Evolutionary conservation across 2,113 vertebrate genomes (phyloP), one percentile per base, ranked within the genome.

Genomic region (Cepphus grylle): DNA sequence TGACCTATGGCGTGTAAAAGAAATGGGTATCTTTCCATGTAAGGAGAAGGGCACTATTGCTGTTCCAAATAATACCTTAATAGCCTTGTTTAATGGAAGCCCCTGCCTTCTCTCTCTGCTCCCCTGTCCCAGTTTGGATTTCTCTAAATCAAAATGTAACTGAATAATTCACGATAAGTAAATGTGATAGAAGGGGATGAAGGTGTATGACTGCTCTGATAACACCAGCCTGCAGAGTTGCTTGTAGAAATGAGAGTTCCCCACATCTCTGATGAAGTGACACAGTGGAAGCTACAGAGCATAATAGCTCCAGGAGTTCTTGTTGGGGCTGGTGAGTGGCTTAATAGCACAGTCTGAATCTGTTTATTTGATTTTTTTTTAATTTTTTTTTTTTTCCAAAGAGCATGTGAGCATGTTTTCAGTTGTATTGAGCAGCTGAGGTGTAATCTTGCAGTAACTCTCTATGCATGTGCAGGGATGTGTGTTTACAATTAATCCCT

Each of bases 341-440:
- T 86, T 87, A 53, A 72, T 52, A 38, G 36, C 30, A 81, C 16
- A 72, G 58, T 34, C 61, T 87, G 56, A 87, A 89, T 58, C 49
- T 84, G 32, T 56, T 66, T 55, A 4, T 30, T 93, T 91, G 2
- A 9, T 53, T 65, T 29, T 52, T 13, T 42, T 42, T 42, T 42
- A 12, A 8, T 40, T 62, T 67, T 30, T 56, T 67, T 30, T 56
- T 86, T 15, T 36, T 40, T 8, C 3, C 30, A 12, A 53, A 52
- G 11, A 50, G 12, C 69, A n/a, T 0, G 0, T 62, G 4, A 67
- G 11, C 5, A 3, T 43, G 5, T 84, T 79, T 74, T 81, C 86
- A 65, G 34, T 69, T 53, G 16, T 38, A 26, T 8, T 30, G 47
- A 92, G 19, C 36, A 72, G 62, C 9, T 71, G n/a, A 78, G 11